phyloP scores from a whole-genome alignment of 2,113 vertebrate species.

The Melanotaenia duboulayi region DNA sequence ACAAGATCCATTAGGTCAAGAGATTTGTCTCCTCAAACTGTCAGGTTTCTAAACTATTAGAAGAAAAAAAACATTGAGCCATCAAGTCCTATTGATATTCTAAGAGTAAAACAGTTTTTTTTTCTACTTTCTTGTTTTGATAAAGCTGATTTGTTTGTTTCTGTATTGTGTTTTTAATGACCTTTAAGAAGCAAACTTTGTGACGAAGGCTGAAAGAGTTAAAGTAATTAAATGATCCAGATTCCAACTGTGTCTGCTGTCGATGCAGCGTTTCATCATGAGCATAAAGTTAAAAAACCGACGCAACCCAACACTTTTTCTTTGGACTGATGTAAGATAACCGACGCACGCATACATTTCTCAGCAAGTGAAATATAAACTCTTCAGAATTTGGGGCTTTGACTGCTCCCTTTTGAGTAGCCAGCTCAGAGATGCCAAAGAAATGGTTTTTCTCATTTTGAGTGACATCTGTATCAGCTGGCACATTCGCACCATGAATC shows the following conservation, averaged over 20 bases:
- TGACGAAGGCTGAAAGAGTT: constrained; percentile 52
- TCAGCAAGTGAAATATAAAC: constrained; percentile 75
- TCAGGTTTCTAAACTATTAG: constrained; percentile 66
- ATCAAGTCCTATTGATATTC: constrained; percentile 44
- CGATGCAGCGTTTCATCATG: constrained; percentile 64
- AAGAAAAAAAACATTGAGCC: constrained; percentile 51
- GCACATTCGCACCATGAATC: constrained; percentile 54
- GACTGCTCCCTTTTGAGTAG: constrained; percentile 55
- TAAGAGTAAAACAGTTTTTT: constrained; percentile 29
- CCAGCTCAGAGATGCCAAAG: constrained; percentile 50
- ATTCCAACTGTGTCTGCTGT: constrained; percentile 57
- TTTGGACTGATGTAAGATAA: constrained; percentile 66
- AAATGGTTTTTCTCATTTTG: constrained; percentile 69
- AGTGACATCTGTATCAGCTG: constrained; percentile 67
- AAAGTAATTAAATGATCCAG: constrained; percentile 49
- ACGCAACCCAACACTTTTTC: constrained; percentile 57
- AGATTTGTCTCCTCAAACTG: constrained; percentile 63
- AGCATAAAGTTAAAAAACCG: constrained; percentile 61
- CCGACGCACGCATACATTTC: constrained; percentile 52
- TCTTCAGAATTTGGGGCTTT: constrained; percentile 51
- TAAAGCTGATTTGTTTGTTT: constrained; percentile 24
- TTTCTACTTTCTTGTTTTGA: constrained; percentile 35
- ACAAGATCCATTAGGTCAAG: constrained; percentile 73
- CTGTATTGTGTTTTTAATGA: constrained; percentile 21
- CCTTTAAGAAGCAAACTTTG: constrained; percentile 40